A percentile compares a stretch with the other conserved stretches of the same genome.
phyloP scores from a whole-genome alignment of 2,113 vertebrate genomes.

The Mobula hypostoma region DNA sequence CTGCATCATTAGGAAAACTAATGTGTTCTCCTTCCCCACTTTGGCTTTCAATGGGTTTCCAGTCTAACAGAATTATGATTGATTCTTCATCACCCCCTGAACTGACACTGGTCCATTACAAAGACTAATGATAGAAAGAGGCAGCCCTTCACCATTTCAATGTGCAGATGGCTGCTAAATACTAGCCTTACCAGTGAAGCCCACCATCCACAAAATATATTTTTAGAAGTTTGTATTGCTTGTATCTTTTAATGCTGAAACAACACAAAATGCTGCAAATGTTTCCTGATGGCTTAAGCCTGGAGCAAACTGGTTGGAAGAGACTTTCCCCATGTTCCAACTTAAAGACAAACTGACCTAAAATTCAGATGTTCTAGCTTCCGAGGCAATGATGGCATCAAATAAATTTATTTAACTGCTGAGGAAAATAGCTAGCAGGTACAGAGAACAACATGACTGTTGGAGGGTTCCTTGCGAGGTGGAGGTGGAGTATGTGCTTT shows the following conservation, averaged over 20 bases:
- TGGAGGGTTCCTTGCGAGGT: background rate
- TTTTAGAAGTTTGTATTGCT: background rate
- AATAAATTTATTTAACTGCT: background rate
- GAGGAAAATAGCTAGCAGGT: background rate
- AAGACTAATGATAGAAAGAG: background rate
- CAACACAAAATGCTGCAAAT: background rate
- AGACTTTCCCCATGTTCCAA: background rate
- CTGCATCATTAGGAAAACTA: too few species aligned
- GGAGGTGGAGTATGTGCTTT: background rate
- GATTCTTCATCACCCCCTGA: background rate
- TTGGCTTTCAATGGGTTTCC: too few species aligned
- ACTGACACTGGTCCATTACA: background rate
- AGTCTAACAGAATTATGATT: too few species aligned
- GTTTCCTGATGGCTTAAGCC: background rate
- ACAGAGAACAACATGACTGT: background rate
- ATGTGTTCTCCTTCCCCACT: too few species aligned
- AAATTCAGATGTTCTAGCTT: background rate
- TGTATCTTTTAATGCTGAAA: background rate
- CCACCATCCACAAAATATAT: background rate
- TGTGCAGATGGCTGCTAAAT: background rate
- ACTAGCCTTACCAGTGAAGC: background rate
- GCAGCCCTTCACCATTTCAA: too few species aligned
- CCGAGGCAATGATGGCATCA: background rate
- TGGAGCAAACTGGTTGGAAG: background rate
- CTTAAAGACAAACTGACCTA: background rate